phyloP scores from a whole-genome alignment of 2,888 invertebrate genomes.

The Leptinotarsa tumamoca region DNA sequence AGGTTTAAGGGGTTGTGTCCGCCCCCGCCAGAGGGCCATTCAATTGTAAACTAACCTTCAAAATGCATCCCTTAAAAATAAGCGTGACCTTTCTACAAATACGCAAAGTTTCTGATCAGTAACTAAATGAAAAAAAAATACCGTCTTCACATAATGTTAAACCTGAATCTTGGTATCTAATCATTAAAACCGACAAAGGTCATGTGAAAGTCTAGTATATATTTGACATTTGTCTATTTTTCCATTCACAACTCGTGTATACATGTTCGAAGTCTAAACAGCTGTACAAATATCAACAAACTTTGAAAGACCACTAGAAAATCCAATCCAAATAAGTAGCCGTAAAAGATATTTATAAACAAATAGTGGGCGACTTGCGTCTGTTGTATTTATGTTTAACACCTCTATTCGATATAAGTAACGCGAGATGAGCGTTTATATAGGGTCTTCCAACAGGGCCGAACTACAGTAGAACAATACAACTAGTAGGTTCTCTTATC shows the following conservation, averaged over 20 bases:
- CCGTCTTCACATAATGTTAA: background rate
- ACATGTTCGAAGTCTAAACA: conserved; percentile 10
- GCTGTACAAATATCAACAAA: conserved; percentile 31
- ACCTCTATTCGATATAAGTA: conserved; percentile 22
- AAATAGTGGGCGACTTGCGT: conserved; percentile 25
- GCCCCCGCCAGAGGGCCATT: no score
- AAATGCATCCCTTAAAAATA: no score
- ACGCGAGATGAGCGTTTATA: background rate
- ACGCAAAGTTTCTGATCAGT: no score
- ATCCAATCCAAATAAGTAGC: conserved; percentile 26
- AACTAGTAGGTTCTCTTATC: no score
- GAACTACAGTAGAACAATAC: no score
- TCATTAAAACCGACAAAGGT: background rate
- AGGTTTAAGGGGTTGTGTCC: no score
- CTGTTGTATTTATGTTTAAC: conserved; percentile 28
- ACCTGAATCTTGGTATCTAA: background rate
- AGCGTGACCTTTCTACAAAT: no score
- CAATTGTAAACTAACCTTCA: no score
- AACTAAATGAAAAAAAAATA: background rate
- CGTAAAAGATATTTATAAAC: conserved; percentile 35
- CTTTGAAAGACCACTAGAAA: conserved; percentile 22
- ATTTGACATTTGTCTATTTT: background rate
- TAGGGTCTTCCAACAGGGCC: no score
- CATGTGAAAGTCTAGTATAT: background rate
- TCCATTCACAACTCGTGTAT: background rate